Evolutionary conservation across 2,888 invertebrate species (phyloP).

Genomic region (Drosophila greeni): DNA sequence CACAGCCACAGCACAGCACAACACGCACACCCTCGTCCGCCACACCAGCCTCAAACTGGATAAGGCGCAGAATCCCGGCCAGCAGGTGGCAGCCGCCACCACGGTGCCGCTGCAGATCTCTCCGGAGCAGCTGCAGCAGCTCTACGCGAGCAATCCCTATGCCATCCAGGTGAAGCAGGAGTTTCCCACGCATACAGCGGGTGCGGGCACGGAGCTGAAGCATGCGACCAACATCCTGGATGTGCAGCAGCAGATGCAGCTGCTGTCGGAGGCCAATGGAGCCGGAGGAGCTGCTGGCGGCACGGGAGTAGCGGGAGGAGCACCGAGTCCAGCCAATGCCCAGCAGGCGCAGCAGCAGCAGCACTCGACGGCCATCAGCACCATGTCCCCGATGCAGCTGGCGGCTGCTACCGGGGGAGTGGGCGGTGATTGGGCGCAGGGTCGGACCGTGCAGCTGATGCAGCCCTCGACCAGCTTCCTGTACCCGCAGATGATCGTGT

Average conservation of each 20-base stretch:
- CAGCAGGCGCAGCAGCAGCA: slow-evolving; percentile 76
- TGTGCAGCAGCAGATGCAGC: slow-evolving; percentile 79
- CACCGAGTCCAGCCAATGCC: slow-evolving; percentile 78
- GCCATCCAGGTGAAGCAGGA: slow-evolving; percentile 79
- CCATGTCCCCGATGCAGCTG: slow-evolving; percentile 88
- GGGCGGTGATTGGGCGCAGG: slow-evolving; percentile 82
- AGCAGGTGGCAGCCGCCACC: slow-evolving; percentile 80
- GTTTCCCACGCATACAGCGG: slow-evolving; percentile 73
- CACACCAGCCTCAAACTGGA: slow-evolving; percentile 31
- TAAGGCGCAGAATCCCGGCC: slow-evolving; percentile 29
- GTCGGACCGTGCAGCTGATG: slow-evolving; percentile 90
- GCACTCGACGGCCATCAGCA: slow-evolving; percentile 84
- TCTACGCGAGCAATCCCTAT: slow-evolving; percentile 77
- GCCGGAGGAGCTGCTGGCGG: slow-evolving; percentile 35
- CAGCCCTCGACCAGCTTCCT: slow-evolving; percentile 85
- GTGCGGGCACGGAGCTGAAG: slow-evolving; percentile 67
- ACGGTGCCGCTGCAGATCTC: slow-evolving; percentile 78
- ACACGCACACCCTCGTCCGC: slow-evolving; percentile 16
- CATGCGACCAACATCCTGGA: slow-evolving; percentile 78
- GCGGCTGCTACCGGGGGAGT: slow-evolving; percentile 81
- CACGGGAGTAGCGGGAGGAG: slow-evolving; percentile 51
- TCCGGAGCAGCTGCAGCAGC: slow-evolving; percentile 81
- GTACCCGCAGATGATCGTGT: slow-evolving; percentile 89
- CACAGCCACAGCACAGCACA: slow-evolving; percentile 12
- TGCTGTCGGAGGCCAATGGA: slow-evolving; percentile 63